These are phyloP conservation scores for Lordiphosa andalusiaca DNA, from an alignment of 2,888 invertebrate genomes.

Conservation along the genomic window DNA sequence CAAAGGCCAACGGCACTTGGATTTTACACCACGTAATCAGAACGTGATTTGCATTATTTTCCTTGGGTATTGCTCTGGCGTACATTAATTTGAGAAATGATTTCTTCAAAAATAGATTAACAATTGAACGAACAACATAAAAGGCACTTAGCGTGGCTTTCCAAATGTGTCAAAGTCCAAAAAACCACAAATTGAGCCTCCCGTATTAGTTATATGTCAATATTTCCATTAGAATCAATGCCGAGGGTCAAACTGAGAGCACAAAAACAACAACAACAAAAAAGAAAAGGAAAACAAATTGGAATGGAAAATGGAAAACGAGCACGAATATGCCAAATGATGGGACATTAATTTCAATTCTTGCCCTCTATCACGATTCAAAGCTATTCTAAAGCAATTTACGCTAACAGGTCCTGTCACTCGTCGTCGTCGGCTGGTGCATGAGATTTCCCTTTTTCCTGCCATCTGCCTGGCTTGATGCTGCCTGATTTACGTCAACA, in stretches of 20 bases:
- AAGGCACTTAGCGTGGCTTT: conserved; percentile 30
- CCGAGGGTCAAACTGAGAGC: conserved; percentile 1
- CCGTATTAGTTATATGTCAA: conserved; percentile 26
- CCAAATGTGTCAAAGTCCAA: conserved; percentile 7
- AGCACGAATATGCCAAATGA: conserved; percentile 1
- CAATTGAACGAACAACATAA: conserved; percentile 15
- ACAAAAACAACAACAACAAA: too few relatives aligned
- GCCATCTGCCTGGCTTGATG: conserved; percentile 11
- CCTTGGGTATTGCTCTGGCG: conserved; percentile 17
- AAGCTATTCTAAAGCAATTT: conserved; percentile 2
- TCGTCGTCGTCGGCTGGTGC: neutral
- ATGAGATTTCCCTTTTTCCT: neutral
- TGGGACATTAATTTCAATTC: conserved; percentile 58
- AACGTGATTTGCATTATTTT: conserved; percentile 41
- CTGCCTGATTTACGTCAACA: conserved; percentile 67
- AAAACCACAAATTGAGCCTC: conserved; percentile 7
- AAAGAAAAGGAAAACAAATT: conserved; percentile 25
- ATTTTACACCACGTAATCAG: conserved; percentile 13
- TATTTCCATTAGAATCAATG: conserved; percentile 40
- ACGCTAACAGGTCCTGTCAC: conserved; percentile 20
- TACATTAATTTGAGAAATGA: conserved; percentile 37
- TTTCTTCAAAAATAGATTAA: conserved; percentile 15
- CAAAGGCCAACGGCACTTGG: conserved; percentile 1
- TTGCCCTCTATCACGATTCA: conserved; percentile 12
- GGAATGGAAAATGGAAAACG: conserved; percentile 10